Base-by-base conservation (phyloP, 2,888 invertebrate genomes). In the Malacosoma neustria region DNA sequence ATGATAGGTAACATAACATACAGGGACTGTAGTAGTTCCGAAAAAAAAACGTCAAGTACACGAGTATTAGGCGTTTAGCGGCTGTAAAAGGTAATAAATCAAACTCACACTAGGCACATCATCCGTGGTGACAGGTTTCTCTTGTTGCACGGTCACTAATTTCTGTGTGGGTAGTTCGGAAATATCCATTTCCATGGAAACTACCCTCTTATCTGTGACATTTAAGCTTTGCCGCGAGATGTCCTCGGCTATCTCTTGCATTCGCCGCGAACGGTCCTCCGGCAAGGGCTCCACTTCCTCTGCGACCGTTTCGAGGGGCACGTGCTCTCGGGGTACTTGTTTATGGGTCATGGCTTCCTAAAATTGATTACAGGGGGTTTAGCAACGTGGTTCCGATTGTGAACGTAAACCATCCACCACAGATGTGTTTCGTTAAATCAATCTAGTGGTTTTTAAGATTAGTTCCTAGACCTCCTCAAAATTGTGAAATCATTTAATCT, bases 81-180 rank as follows among this genome's bases (percentile, higher is more conserved):
- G n/a, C n/a, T n/a, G n/a, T n/a, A n/a, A n/a, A n/a, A n/a, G n/a
- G n/a, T n/a, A n/a, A n/a, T n/a, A n/a, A n/a, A n/a, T n/a, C n/a
- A n/a, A n/a, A n/a, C 66, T 51, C 43, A 62, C 66, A 32, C 45
- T 52, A 2, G 14, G 33, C 14, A 37, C 13, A 3, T 30, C 30
- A 13, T 48, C 57, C 31, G 32, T 45, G 49, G 9, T 33, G 43
- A 22, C 11, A 34, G 13, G 11, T 53, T 46, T 13, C 37, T 11
- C 11, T 68, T 55, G 42, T 68, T 68, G 7, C 49, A 43, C 2
- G 46, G 38, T 22, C 31, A 48, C 42, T 0, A 59, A 14, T 0
- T 66, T 68, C 41, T 81, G 82, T 6, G 80, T 79, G 1, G 60
- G 61, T 35, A 75, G 38, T 0, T 74, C 65, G 0, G 63, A 40